A percentile compares a stretch with the other conserved stretches of the same genome.
Conservation (phyloP, 1,140 invertebrate species). For the Trichonephila clavipes region DNA sequence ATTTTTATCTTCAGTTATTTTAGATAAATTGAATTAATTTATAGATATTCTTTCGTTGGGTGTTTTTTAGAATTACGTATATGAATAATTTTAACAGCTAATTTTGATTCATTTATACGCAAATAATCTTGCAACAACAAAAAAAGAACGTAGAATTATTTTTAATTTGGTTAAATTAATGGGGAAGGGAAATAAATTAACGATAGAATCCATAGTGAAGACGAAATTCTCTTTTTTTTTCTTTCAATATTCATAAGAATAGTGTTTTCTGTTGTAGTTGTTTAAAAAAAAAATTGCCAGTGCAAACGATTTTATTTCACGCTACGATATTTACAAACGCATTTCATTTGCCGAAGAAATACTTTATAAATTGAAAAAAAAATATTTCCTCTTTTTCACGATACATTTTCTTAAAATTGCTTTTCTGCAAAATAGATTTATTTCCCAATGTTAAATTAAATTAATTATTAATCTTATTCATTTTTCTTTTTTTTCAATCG, state of each 20-base stretch:
- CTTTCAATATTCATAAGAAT: constrained; percentile 26
- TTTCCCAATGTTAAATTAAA: constrained; percentile 9
- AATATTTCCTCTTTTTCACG: background rate
- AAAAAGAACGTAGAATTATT: background rate
- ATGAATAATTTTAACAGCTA: background rate
- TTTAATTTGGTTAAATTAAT: background rate
- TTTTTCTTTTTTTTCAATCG: background rate
- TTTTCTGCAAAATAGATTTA: constrained; percentile 4
- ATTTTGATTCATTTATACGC: background rate
- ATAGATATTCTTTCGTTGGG: background rate
- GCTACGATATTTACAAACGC: background rate
- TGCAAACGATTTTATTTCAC: background rate
- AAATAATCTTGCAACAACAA: background rate
- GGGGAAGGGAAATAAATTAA: background rate
- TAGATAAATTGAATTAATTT: background rate
- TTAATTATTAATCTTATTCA: background rate
- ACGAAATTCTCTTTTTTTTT: background rate
- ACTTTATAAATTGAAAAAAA: background rate
- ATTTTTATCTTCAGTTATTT: background rate
- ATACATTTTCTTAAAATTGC: constrained; percentile 10
- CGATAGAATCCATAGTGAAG: background rate
- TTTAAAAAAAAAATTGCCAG: background rate
- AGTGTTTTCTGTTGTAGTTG: background rate
- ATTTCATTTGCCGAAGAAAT: background rate
- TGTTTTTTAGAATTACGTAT: background rate